Percentiles rank a stretch among this genome's conserved stretches.
phyloP scores from a whole-genome alignment of 2,113 vertebrate genomes.

The Tenebrosternarchus preto region DNA sequence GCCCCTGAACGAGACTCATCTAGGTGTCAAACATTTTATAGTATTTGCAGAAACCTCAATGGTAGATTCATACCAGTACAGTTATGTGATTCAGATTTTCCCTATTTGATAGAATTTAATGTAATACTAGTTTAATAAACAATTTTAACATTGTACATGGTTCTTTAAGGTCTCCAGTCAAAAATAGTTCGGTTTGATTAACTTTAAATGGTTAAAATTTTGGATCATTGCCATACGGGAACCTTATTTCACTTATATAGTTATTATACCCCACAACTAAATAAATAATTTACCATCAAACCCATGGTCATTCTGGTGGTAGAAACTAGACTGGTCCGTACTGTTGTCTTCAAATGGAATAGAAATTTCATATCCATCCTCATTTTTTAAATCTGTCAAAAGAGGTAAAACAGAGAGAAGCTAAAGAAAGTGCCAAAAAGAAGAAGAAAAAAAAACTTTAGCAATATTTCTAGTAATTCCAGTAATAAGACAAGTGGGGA shows the following conservation, averaged over 20 bases:
- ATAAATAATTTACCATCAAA: slow-evolving; percentile 72
- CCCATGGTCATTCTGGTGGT: slow-evolving; percentile 67
- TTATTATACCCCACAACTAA: not conserved
- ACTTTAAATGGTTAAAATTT: not conserved
- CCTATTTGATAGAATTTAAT: too few species aligned
- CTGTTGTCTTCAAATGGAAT: slow-evolving; percentile 75
- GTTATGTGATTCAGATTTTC: too few species aligned
- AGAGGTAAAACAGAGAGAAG: not conserved
- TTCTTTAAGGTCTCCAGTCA: too few species aligned
- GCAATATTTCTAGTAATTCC: too few species aligned
- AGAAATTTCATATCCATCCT: slow-evolving; percentile 76
- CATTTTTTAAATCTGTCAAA: slow-evolving; percentile 69
- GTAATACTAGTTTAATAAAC: too few species aligned
- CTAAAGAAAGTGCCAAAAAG: not conserved
- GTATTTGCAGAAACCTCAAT: too few species aligned
- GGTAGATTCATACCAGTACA: too few species aligned
- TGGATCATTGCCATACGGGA: not conserved
- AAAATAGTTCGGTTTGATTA: too few species aligned
- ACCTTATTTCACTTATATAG: not conserved
- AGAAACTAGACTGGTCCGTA: slow-evolving; percentile 66
- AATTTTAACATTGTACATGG: too few species aligned
- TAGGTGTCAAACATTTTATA: too few species aligned
- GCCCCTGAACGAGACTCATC: too few species aligned
- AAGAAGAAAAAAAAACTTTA: not conserved
- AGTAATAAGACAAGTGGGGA: too few species aligned